Percentiles rank a stretch among this genome's conserved stretches.
phyloP scores from a whole-genome alignment of 2,888 invertebrate species.

The Trimorus sp. region DNA sequence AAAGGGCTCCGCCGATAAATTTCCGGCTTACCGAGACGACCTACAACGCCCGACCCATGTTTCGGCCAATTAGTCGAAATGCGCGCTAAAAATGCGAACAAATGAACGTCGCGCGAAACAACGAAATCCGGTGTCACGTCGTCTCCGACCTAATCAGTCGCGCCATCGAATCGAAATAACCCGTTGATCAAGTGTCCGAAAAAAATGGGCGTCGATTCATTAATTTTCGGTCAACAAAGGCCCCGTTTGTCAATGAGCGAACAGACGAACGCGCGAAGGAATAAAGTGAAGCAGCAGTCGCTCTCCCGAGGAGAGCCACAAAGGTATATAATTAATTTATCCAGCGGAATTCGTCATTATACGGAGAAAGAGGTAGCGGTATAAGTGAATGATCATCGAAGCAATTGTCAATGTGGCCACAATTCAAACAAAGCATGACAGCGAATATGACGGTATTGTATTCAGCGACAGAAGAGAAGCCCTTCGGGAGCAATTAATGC shows the following conservation, averaged over 20 bases:
- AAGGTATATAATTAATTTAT: conserved; percentile 56
- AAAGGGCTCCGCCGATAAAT: background rate
- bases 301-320: conserved; percentile 17
- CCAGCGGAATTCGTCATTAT: conserved; percentile 40
- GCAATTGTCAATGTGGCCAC: conserved; percentile 57
- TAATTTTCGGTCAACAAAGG: conserved; percentile 39
- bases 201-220: conserved; percentile 15
- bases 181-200: background rate
- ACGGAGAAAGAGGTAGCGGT: conserved; percentile 46
- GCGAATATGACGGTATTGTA: conserved; percentile 67
- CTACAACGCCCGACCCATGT: background rate
- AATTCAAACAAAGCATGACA: conserved; percentile 60
- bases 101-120: background rate
- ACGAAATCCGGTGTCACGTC: background rate
- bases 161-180: background rate
- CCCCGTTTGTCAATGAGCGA: conserved; percentile 43
- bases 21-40: conserved; percentile 3
- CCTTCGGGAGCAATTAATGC: conserved; percentile 75
- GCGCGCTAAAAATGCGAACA: background rate
- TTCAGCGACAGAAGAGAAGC: conserved; percentile 69
- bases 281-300: conserved; percentile 32
- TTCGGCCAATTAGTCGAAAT: conserved; percentile 26
- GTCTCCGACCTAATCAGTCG: conserved; percentile 4
- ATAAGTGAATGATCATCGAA: conserved; percentile 54
- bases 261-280: conserved; percentile 12